phyloP scores from a whole-genome alignment of 1,140 invertebrate species.

The Choristoneura fumiferana region DNA sequence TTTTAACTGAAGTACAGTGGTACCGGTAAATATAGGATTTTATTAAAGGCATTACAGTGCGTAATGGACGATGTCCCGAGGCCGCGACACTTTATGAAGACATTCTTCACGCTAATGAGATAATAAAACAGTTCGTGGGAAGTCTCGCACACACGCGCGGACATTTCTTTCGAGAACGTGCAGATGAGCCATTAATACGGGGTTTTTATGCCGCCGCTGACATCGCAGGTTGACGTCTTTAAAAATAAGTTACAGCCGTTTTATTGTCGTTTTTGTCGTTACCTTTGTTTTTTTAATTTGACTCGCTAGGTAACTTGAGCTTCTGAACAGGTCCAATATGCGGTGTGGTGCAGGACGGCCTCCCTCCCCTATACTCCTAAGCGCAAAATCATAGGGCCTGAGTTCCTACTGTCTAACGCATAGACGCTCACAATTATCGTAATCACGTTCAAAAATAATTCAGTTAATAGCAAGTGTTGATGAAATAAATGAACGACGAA shows the following conservation, averaged over 20 bases:
- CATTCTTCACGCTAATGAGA: slow-evolving; percentile 70
- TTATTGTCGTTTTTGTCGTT: slow-evolving; percentile 1
- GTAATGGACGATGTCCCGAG: slow-evolving; percentile 70
- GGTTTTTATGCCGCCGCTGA: neutral
- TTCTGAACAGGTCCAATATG: too few relatives aligned
- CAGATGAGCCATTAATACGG: slow-evolving; percentile 1
- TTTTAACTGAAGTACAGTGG: slow-evolving; percentile 14
- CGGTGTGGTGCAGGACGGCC: too few relatives aligned
- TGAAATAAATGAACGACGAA: too few relatives aligned
- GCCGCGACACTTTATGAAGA: slow-evolving; percentile 72
- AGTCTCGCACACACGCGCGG: slow-evolving; percentile 38
- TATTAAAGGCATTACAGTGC: slow-evolving; percentile 63
- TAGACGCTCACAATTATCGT: too few relatives aligned
- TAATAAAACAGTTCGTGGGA: slow-evolving; percentile 69
- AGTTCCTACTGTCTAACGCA: too few relatives aligned
- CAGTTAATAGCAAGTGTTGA: too few relatives aligned
- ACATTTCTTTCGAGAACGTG: slow-evolving; percentile 1
- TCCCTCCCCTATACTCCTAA: too few relatives aligned
- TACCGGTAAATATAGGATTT: slow-evolving; percentile 47
- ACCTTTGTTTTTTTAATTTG: neutral
- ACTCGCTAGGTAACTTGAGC: too few relatives aligned
- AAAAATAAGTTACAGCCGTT: neutral
- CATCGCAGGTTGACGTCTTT: neutral
- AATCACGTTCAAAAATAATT: too few relatives aligned
- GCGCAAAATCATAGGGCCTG: too few relatives aligned